These are phyloP conservation scores for Drosophila conformis DNA, from an alignment of 2,888 invertebrate genomes.

Conservation along the genomic window DNA sequence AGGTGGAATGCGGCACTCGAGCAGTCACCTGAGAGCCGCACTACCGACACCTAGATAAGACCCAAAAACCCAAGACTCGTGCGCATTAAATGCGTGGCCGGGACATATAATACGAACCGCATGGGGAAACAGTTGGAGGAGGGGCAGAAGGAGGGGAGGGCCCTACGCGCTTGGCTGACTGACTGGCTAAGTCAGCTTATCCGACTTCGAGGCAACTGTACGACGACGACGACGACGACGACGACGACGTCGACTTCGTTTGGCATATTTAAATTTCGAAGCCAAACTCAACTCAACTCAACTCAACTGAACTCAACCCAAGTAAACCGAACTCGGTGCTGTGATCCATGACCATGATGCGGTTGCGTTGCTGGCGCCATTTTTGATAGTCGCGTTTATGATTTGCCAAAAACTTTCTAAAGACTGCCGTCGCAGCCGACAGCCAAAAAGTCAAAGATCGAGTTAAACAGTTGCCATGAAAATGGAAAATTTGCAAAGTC, in stretches of 20 bases:
- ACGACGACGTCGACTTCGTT: slow-evolving; percentile 17
- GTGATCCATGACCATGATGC: slow-evolving; percentile 73
- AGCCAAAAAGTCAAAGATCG: slow-evolving; percentile 57
- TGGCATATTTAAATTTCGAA: slow-evolving; percentile 58
- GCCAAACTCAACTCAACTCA: slow-evolving; percentile 27
- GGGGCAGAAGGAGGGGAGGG: background rate
- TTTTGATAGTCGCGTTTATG: slow-evolving; percentile 70
- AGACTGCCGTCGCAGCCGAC: slow-evolving; percentile 24
- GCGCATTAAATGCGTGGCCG: slow-evolving; percentile 49
- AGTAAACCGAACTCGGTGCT: slow-evolving; percentile 53
- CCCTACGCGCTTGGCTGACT: slow-evolving; percentile 62
- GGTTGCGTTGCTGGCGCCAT: slow-evolving; percentile 60
- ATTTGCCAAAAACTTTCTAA: slow-evolving; percentile 75
- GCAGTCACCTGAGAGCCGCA: slow-evolving; percentile 41
- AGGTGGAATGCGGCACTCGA: slow-evolving; percentile 66
- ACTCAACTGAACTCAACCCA: slow-evolving; percentile 15
- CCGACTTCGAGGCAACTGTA: slow-evolving; percentile 62
- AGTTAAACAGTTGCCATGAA: slow-evolving; percentile 39
- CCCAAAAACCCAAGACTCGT: slow-evolving; percentile 54
- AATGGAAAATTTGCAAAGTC: slow-evolving; percentile 33
- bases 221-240: slow-evolving; percentile 26
- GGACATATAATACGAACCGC: slow-evolving; percentile 10
- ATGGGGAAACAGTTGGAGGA: background rate
- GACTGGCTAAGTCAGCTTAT: slow-evolving; percentile 59
- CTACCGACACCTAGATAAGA: slow-evolving; percentile 47